phyloP scores from a whole-genome alignment of 2,113 vertebrate species.

The Alces alces region DNA sequence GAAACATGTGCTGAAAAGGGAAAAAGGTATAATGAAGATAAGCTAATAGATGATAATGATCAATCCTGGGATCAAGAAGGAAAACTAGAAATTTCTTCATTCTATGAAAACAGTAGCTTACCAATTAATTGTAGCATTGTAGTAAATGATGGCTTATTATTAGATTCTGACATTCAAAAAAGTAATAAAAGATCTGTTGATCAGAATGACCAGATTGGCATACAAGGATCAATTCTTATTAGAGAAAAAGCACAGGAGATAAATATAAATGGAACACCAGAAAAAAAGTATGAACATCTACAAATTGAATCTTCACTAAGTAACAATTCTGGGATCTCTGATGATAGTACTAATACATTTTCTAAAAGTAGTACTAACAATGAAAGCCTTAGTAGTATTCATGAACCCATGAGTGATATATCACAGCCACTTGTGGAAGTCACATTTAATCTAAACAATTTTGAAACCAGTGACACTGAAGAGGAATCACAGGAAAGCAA shows the following conservation, averaged over 20 bases:
- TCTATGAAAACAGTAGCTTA: background rate
- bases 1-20: background rate
- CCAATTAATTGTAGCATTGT: background rate
- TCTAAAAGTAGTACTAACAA: background rate
- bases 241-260: background rate
- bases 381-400: background rate
- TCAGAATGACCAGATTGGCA: background rate
- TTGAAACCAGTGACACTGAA: conserved; percentile 77
- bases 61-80: background rate
- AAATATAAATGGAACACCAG: background rate
- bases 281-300: background rate
- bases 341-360: accelerated
- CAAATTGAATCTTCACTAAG: background rate
- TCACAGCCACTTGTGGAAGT: conserved; percentile 69
- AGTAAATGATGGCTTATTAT: background rate
- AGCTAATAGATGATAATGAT: background rate
- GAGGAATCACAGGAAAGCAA: conserved; percentile 44
- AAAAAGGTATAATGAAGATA: background rate
- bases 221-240: background rate
- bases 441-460: conserved; percentile 78
- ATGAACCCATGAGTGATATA: background rate
- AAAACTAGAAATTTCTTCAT: background rate
- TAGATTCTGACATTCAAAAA: background rate
- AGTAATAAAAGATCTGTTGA: background rate
- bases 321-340: background rate